Percentiles rank a stretch among this genome's conserved stretches.
Evolutionary conservation across 2,888 invertebrate genomes (phyloP).

Genomic region (Andrena flavipes): DNA sequence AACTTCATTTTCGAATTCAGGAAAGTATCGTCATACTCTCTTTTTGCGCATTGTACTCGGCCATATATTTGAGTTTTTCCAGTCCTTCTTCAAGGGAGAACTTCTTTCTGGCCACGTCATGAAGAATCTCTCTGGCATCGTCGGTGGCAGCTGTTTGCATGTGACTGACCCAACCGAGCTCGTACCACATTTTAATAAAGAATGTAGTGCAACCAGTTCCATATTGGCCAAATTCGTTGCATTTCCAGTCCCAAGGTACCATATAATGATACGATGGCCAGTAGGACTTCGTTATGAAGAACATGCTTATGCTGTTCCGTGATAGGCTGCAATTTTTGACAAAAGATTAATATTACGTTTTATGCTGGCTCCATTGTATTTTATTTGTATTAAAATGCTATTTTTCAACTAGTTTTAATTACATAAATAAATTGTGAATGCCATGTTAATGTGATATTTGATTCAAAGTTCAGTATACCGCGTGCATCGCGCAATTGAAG

Average conservation of each 20-base stretch:
- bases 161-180: slow-evolving; percentile 88
- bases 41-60: slow-evolving; percentile 69
- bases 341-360: too few species aligned
- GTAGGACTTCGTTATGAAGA: slow-evolving; percentile 90
- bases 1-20: too few species aligned
- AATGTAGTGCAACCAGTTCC: slow-evolving; percentile 89
- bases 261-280: slow-evolving; percentile 94
- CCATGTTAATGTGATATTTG: too few species aligned
- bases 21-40: too few species aligned
- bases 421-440: too few species aligned
- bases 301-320: slow-evolving; percentile 90
- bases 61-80: slow-evolving; percentile 71
- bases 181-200: slow-evolving; percentile 90
- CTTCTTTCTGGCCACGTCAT: slow-evolving; percentile 84
- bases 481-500: too few species aligned
- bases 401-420: too few species aligned
- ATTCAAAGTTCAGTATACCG: too few species aligned
- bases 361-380: too few species aligned
- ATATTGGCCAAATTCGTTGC: slow-evolving; percentile 93
- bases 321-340: slow-evolving; percentile 86
- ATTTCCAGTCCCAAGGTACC: slow-evolving; percentile 92
- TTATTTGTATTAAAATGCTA: too few species aligned
- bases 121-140: slow-evolving; percentile 88
- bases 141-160: slow-evolving; percentile 88
- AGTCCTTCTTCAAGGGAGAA: slow-evolving; percentile 75